Conservation (phyloP, 2,797 vertebrate species). For the Prionace glauca region DNA sequence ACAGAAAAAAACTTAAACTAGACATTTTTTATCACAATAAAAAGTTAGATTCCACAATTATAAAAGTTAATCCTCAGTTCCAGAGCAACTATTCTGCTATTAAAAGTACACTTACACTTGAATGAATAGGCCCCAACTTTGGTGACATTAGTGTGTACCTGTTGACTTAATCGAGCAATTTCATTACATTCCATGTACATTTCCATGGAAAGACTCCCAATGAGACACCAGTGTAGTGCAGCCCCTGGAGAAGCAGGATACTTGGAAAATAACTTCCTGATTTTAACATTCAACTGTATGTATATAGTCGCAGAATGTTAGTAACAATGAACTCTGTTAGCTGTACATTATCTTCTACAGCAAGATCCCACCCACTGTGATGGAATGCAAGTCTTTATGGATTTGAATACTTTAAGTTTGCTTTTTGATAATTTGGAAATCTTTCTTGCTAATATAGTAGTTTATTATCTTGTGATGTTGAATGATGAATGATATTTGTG, state of each 20-base stretch:
- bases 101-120: not conserved
- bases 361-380: not conserved
- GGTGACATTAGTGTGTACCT: not conserved
- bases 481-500: not conserved
- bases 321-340: not conserved
- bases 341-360: not conserved
- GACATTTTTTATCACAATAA: not conserved
- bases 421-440: not conserved
- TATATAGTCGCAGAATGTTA: not conserved
- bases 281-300: not conserved
- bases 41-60: not conserved
- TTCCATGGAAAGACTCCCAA: not conserved
- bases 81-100: not conserved
- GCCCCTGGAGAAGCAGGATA: not conserved
- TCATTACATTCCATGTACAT: not conserved
- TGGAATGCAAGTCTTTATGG: not conserved
- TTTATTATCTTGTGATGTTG: not conserved
- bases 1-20: not conserved
- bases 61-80: not conserved
- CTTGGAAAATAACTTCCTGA: not conserved
- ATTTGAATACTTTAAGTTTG: not conserved
- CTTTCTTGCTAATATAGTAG: not conserved
- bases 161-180: not conserved
- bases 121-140: not conserved
- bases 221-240: not conserved